Conservation (phyloP, 2,113 vertebrate genomes). For the Chamaea fasciata region DNA sequence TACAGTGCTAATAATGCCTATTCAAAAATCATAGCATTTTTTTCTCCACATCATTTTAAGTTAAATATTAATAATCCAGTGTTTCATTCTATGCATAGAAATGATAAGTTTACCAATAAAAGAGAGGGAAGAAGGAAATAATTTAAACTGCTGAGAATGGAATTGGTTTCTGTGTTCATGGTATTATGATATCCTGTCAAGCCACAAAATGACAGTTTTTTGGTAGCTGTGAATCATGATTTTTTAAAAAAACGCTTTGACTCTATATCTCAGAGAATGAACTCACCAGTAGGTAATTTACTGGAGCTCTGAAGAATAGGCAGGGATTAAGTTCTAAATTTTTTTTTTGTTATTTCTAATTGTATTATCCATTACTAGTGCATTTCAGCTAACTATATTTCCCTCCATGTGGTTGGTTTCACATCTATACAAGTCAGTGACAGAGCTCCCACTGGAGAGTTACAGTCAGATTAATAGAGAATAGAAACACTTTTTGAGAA, state of each 20-base stretch:
- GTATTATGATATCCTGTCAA: not conserved
- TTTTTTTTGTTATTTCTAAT: not conserved
- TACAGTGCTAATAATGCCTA: not conserved
- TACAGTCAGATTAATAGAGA: not conserved
- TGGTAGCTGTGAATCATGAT: not conserved
- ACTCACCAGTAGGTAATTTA: not conserved
- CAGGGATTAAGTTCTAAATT: not conserved
- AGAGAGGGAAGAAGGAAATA: not conserved
- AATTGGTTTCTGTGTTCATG: not conserved
- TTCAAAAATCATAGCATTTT: not conserved
- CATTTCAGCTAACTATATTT: not conserved
- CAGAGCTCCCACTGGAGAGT: not conserved
- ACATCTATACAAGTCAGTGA: not conserved
- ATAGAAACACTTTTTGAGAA: not conserved
- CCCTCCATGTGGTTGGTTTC: not conserved
- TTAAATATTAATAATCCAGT: not conserved
- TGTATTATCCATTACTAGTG: not conserved
- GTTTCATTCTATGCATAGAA: not conserved
- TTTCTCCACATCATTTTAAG: not conserved
- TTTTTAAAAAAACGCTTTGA: not conserved
- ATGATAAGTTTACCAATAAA: not conserved
- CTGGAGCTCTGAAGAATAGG: not conserved
- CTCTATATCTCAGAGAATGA: not conserved
- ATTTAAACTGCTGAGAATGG: not conserved
- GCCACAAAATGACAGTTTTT: not conserved